Evolutionary conservation across 1,140 invertebrate genomes (phyloP).

Genomic region (Pseudachorutes palmiensis): DNA sequence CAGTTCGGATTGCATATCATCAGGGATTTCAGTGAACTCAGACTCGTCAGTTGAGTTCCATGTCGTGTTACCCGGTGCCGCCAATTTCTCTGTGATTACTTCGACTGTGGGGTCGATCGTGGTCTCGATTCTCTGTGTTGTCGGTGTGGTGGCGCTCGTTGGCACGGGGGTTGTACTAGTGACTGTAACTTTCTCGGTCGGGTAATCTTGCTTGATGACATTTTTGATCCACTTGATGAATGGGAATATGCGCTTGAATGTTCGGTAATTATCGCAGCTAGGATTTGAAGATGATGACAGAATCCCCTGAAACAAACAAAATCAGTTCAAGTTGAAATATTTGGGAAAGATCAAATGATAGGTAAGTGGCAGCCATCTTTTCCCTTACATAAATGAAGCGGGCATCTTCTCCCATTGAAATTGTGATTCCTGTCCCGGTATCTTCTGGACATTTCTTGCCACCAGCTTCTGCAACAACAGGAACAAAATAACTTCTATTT

Average conservation of each 20-base stretch:
- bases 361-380: not conserved
- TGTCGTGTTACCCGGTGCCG: no score
- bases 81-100: no score
- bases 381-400: conserved; percentile 5
- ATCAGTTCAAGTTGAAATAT: not conserved
- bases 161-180: no score
- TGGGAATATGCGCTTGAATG: not conserved
- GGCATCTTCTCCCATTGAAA: conserved; percentile 5
- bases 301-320: not conserved
- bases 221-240: not conserved
- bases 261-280: not conserved
- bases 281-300: not conserved
- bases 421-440: conserved; percentile 4
- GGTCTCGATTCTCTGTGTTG: no score
- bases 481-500: no score
- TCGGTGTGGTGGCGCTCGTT: no score
- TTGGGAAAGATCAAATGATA: not conserved
- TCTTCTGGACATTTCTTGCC: not conserved
- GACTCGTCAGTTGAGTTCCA: no score
- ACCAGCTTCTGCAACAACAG: not conserved
- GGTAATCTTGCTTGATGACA: not conserved
- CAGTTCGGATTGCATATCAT: not conserved
- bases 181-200: not conserved
- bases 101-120: no score
- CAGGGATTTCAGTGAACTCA: not conserved